Evolutionary conservation across 1,140 invertebrate species (phyloP).

Genomic region (Drosophila tani): DNA sequence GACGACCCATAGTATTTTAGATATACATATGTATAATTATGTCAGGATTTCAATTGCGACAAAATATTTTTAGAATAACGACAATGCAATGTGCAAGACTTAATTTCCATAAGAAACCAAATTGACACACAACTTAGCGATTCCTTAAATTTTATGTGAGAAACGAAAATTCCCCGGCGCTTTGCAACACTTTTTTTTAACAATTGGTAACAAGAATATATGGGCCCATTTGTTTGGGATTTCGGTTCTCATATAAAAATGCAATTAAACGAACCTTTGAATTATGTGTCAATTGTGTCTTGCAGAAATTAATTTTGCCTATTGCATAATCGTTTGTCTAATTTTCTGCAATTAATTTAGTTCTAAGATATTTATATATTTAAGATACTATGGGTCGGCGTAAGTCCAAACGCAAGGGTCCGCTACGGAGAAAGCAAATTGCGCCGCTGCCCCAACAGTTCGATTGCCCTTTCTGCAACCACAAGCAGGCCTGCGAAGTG

Average conservation of each 20-base stretch:
- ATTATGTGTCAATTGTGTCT: no score
- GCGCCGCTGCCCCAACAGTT: conserved; percentile 89
- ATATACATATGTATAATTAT: no score
- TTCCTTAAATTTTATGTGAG: neutral
- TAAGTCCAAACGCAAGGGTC: conserved; percentile 99
- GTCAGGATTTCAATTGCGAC: neutral
- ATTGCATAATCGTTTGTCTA: no score
- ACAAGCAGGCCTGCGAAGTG: conserved; percentile 99
- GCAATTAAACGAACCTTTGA: no score
- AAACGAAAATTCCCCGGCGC: no score
- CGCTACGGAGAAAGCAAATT: conserved; percentile 96
- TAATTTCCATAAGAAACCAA: neutral
- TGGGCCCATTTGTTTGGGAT: no score
- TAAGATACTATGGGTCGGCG: conserved; percentile 92
- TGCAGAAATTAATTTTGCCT: no score
- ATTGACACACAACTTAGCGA: neutral
- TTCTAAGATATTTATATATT: neutral
- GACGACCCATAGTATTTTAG: conserved; percentile 91
- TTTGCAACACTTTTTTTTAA: no score
- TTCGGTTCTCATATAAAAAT: no score
- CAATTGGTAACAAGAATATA: no score
- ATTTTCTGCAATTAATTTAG: neutral
- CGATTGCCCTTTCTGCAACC: conserved; percentile 99
- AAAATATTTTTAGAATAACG: neutral
- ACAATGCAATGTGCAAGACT: neutral